A percentile compares a stretch with the other conserved stretches of the same genome.
Conservation (phyloP, 1,140 invertebrate genomes). For the Pollicipes pollicipes region DNA sequence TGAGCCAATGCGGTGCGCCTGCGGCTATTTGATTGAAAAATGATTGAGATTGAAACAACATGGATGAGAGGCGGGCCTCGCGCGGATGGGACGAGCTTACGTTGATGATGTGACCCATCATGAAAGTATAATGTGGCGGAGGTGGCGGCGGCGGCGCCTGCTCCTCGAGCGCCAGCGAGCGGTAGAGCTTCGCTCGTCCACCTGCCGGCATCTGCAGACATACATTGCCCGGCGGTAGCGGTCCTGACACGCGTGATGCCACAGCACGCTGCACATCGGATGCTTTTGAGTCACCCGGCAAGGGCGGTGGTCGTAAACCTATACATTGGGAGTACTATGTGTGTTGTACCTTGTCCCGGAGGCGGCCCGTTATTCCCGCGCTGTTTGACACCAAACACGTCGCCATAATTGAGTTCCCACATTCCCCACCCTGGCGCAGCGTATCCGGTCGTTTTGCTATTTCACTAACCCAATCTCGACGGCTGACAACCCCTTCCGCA, state of each 20-base stretch:
- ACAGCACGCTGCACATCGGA: no score
- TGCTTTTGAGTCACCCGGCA: no score
- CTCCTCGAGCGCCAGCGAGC: no score
- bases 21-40: not conserved
- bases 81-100: not conserved
- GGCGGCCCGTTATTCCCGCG: not conserved
- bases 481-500: constrained; percentile 1
- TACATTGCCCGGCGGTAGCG: no score
- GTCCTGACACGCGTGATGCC: no score
- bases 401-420: not conserved
- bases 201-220: no score
- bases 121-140: not conserved
- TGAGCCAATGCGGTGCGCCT: constrained; percentile 1
- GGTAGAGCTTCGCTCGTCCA: no score
- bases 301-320: no score
- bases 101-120: not conserved
- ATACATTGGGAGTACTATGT: no score
- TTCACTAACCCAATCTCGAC: not conserved
- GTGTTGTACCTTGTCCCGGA: no score
- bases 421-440: not conserved
- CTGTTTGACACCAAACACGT: not conserved
- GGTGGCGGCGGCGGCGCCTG: no score
- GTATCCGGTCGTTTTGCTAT: constrained; percentile 1
- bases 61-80: not conserved
- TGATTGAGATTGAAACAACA: constrained; percentile 2